These are phyloP conservation scores for Sardinella longiceps DNA, from an alignment of 2,797 vertebrate species.

Conservation along the genomic window DNA sequence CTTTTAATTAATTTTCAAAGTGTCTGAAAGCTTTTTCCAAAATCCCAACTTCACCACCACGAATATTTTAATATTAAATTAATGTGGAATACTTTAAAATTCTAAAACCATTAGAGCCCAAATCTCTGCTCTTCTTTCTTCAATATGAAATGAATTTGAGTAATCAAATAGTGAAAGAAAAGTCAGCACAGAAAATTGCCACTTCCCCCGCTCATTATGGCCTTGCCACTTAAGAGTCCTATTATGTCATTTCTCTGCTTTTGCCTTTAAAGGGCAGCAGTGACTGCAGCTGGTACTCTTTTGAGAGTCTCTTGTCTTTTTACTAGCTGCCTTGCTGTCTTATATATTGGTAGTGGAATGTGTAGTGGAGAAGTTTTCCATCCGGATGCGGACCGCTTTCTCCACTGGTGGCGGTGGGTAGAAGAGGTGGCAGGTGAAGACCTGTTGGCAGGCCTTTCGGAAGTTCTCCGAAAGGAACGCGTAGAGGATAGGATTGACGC, in stretches of 20 bases:
- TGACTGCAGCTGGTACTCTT: neutral
- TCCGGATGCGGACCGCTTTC: constrained; percentile 70
- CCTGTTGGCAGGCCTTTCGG: constrained; percentile 77
- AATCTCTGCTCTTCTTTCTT: neutral
- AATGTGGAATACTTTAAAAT: neutral
- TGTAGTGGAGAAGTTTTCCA: constrained; percentile 81
- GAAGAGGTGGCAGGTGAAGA: constrained; percentile 66
- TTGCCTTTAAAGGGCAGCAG: neutral
- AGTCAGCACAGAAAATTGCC: neutral
- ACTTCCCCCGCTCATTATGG: neutral
- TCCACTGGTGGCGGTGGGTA: constrained; percentile 45
- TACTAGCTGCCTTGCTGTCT: constrained; percentile 32
- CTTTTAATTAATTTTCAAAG: neutral
- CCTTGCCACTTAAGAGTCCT: neutral
- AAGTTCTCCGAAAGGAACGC: constrained; percentile 86
- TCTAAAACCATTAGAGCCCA: neutral
- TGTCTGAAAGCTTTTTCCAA: neutral
- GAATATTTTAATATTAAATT: neutral
- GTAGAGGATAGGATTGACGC: constrained; percentile 84
- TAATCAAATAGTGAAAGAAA: neutral
- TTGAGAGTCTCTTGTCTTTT: neutral
- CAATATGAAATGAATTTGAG: neutral
- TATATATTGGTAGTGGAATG: constrained; percentile 76
- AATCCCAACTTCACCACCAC: neutral
- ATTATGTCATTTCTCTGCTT: neutral